These are phyloP conservation scores for Ectropis grisescens DNA, from an alignment of 1,140 invertebrate genomes.

Conservation along the genomic window DNA sequence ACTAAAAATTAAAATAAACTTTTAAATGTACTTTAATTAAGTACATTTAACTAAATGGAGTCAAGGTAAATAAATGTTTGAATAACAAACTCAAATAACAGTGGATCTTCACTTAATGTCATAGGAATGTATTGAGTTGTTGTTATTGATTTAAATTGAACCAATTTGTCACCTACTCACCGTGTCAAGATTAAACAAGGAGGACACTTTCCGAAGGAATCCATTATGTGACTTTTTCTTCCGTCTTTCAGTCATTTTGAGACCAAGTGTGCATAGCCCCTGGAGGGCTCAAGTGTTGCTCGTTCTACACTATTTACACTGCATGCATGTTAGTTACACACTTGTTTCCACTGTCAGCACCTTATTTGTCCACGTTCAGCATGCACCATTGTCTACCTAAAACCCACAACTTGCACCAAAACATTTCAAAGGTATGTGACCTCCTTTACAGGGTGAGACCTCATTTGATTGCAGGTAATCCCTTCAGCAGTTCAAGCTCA, in stretches of 20 bases:
- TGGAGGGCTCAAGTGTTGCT: slow-evolving; percentile 36
- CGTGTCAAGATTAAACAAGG: slow-evolving; percentile 87
- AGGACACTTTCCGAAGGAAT: slow-evolving; percentile 89
- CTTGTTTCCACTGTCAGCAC: slow-evolving; percentile 57
- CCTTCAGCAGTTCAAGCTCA: slow-evolving; percentile 37
- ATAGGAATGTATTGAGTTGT: too few relatives aligned
- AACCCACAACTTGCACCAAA: slow-evolving; percentile 65
- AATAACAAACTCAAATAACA: too few relatives aligned
- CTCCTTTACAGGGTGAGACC: slow-evolving; percentile 34
- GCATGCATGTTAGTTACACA: slow-evolving; percentile 69
- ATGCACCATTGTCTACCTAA: slow-evolving; percentile 68
- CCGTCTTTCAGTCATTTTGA: slow-evolving; percentile 81
- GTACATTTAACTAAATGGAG: too few relatives aligned
- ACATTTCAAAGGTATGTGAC: slow-evolving; percentile 41
- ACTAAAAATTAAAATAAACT: too few relatives aligned
- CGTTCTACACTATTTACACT: slow-evolving; percentile 64
- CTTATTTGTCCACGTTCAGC: slow-evolving; percentile 56
- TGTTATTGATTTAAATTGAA: slow-evolving; percentile 9
- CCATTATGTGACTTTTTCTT: slow-evolving; percentile 83
- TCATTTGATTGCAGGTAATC: slow-evolving; percentile 31
- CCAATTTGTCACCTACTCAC: slow-evolving; percentile 68
- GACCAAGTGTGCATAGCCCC: slow-evolving; percentile 54
- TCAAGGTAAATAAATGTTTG: too few relatives aligned
- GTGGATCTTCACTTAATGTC: too few relatives aligned
- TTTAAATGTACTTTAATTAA: too few relatives aligned